A percentile compares a stretch with the other conserved stretches of the same genome.
These are phyloP conservation scores for Calliopsis andreniformis DNA, from an alignment of 1,140 invertebrate genomes.

Conservation along the genomic window DNA sequence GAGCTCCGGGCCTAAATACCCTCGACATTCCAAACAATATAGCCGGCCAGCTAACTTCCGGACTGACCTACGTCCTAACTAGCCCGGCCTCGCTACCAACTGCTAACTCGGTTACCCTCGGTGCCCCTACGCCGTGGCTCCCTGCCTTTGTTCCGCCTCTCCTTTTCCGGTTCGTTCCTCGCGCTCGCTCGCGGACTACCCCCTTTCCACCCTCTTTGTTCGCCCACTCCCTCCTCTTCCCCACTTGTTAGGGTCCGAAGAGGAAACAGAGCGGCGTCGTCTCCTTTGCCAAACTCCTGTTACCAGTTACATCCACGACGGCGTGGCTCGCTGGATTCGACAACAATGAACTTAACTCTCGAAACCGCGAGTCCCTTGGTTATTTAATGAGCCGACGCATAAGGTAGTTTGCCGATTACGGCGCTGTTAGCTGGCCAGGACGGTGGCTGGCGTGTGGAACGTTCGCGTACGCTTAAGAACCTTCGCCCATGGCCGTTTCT, in stretches of 20 bases:
- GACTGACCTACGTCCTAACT: conserved; percentile 71
- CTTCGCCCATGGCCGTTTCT: conserved; percentile 46
- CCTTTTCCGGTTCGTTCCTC: background rate
- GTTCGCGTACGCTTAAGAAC: conserved; percentile 57
- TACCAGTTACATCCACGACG: conserved; percentile 8
- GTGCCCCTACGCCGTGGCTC: no score
- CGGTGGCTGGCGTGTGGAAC: conserved; percentile 14
- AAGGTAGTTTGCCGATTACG: conserved; percentile 71
- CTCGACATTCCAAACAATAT: conserved; percentile 74
- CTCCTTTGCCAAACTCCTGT: background rate
- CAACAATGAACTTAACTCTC: conserved; percentile 65
- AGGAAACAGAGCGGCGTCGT: background rate
- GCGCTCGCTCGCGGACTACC: no score
- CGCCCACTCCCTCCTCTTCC: background rate
- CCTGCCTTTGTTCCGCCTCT: background rate
- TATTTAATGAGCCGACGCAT: conserved; percentile 70
- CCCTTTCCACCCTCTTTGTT: background rate
- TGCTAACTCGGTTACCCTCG: conserved; percentile 71
- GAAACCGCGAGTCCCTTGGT: conserved; percentile 68
- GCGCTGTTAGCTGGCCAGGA: conserved; percentile 56
- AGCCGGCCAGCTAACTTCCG: conserved; percentile 69
- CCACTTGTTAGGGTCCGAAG: no score
- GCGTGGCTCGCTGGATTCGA: conserved; percentile 26
- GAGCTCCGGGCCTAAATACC: conserved; percentile 68
- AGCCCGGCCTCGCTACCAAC: conserved; percentile 66